These are phyloP conservation scores for Arenaria interpres DNA, from an alignment of 2,113 vertebrate species.

Conservation along the genomic window DNA sequence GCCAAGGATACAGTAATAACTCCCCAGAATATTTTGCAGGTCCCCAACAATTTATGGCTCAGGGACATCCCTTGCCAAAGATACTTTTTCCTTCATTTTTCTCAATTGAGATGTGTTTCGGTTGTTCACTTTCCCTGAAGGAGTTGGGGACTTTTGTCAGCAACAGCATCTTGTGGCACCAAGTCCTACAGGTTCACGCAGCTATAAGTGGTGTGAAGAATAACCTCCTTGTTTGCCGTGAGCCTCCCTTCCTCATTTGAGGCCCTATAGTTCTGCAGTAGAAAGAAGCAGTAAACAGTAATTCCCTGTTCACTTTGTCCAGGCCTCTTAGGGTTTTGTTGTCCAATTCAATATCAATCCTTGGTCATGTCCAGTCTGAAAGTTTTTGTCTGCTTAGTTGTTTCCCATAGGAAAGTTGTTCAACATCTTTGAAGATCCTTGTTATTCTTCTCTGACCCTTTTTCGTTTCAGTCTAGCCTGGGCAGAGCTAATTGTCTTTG, in stretches of 20 bases:
- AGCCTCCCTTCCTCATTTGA: background rate
- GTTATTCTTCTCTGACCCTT: conserved; percentile 26
- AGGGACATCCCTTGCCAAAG: background rate
- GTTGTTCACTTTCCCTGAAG: background rate
- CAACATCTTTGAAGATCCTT: conserved; percentile 30
- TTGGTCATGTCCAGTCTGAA: background rate
- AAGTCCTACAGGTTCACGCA: background rate
- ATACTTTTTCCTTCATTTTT: background rate
- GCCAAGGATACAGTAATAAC: background rate
- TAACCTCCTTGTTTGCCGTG: background rate
- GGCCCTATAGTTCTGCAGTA: background rate
- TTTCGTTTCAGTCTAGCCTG: background rate
- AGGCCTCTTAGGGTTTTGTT: background rate
- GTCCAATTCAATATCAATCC: background rate
- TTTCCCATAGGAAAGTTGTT: conserved; percentile 52
- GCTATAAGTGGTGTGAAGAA: background rate
- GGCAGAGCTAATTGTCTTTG: conserved; percentile 27
- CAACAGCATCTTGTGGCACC: background rate
- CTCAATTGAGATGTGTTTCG: background rate
- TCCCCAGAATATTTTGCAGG: background rate
- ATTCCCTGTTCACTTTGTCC: background rate
- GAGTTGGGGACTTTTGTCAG: background rate
- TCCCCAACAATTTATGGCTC: background rate
- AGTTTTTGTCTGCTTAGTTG: background rate
- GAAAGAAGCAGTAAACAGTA: background rate